Evolutionary conservation across 2,888 invertebrate species (phyloP).

Genomic region (Limenitis camilla): DNA sequence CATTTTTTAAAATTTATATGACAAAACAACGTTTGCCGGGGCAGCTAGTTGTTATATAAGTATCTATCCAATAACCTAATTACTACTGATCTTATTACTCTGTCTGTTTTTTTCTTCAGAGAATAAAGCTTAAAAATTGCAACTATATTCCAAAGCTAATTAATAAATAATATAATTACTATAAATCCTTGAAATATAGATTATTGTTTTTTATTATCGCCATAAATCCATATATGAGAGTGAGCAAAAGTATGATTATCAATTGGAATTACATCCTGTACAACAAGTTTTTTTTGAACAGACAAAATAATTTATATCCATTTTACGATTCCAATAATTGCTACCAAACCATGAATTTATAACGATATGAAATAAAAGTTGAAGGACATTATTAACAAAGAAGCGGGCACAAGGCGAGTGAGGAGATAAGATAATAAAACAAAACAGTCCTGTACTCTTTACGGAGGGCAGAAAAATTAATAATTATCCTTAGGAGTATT

Average conservation of each 20-base stretch:
- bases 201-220: not conserved
- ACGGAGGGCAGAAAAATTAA: not conserved
- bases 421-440: conserved; percentile 17
- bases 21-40: no score
- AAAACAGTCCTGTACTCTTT: conserved; percentile 9
- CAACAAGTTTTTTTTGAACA: conserved; percentile 6
- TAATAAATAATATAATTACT: not conserved
- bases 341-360: conserved; percentile 8
- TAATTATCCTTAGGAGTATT: no score
- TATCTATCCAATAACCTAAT: no score
- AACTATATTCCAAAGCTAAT: no score
- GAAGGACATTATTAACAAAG: conserved; percentile 18
- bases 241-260: conserved; percentile 3
- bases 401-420: conserved; percentile 12
- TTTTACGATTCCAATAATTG: conserved; percentile 7
- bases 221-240: not conserved
- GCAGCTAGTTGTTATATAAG: no score
- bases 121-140: no score
- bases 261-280: conserved; percentile 15
- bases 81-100: no score
- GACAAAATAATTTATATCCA: conserved; percentile 1
- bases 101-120: no score
- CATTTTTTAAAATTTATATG: no score
- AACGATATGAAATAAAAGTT: conserved; percentile 14
- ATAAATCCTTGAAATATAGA: conserved; percentile 1